phyloP scores from a whole-genome alignment of 2,113 vertebrate genomes.

The Speoplatyrhinus poulsoni region DNA sequence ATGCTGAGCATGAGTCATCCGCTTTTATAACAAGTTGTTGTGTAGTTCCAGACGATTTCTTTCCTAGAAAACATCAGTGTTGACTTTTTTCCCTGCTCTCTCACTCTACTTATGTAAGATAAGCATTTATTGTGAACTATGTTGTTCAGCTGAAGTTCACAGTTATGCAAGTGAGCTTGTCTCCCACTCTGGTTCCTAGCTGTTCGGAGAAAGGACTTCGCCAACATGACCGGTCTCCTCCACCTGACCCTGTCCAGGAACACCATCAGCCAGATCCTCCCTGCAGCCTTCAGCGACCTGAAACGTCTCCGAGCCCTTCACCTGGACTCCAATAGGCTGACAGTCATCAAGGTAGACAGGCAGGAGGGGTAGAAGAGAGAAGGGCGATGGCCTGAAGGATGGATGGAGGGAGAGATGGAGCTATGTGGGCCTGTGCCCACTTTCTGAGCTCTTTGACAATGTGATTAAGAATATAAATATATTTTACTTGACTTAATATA shows the following conservation, averaged over 20 bases:
- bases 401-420: background rate
- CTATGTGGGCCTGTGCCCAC: too few species aligned
- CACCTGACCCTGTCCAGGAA: slow-evolving; percentile 90
- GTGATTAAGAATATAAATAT: background rate
- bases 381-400: background rate
- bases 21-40: background rate
- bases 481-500: too few species aligned
- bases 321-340: slow-evolving; percentile 90
- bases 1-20: background rate
- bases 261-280: slow-evolving; percentile 93
- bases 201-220: slow-evolving; percentile 83
- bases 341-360: slow-evolving; percentile 69
- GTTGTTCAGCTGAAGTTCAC: background rate
- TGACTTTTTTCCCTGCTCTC: background rate
- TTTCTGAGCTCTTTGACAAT: too few species aligned
- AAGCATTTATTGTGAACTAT: background rate
- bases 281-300: slow-evolving; percentile 88
- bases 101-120: background rate
- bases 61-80: background rate
- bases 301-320: slow-evolving; percentile 87
- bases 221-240: slow-evolving; percentile 92
- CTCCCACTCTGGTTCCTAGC: slow-evolving; percentile 47
- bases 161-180: slow-evolving; percentile 9
- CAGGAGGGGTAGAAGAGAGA: background rate
- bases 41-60: background rate